Evolutionary conservation across 2,113 vertebrate species (phyloP), one percentile per base, ranked within the genome.

Genomic region (Paracyprichromis sp.): DNA sequence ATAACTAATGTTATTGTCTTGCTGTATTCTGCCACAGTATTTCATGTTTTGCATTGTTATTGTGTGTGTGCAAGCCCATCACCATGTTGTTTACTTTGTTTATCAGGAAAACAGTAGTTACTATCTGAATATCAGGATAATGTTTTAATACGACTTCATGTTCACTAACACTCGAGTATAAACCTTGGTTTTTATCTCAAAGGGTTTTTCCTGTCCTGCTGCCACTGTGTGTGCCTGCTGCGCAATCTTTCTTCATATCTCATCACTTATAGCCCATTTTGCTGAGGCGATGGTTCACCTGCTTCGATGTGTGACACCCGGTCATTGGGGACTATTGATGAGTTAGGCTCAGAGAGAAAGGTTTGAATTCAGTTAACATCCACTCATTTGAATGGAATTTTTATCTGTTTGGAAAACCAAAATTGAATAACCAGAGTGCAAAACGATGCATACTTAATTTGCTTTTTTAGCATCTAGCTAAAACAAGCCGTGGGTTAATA

Each of bases 221-320:
- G 0, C 69, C 24, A 29, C 21, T 47, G 69, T 0, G 9, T 10
- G 21, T 14, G 2, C 5, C 63, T 69, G 36, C 63, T 69, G 36
- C n/a, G 0, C 66, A 9, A 43, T 43, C 36, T 43, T 71, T 71
- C 36, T 71, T 69, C 12, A 71, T 40, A 43, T 40, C 12, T 9
- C 3, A 24, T 1, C 34, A 40, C 34, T 40, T 66, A 13, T 0
- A 21, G 61, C 17, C 19, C 61, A 8, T 34, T 34, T 34, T 50
- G 19, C 0, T 38, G 10, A 38, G 61, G 61, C 0, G 0, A 38
- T 38, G 61, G 61, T 66, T 66, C 6, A 38, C 61, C 61, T 66
- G 61, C 34, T 66, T 63, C 0, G 0, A 3, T 34, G 29, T 63
- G 11, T 63, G 59, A 19, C 59, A 26, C n/a, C 13, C 0, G 1